Base-by-base conservation (phyloP, 2,113 vertebrate genomes). In the Bos taurus region DNA sequence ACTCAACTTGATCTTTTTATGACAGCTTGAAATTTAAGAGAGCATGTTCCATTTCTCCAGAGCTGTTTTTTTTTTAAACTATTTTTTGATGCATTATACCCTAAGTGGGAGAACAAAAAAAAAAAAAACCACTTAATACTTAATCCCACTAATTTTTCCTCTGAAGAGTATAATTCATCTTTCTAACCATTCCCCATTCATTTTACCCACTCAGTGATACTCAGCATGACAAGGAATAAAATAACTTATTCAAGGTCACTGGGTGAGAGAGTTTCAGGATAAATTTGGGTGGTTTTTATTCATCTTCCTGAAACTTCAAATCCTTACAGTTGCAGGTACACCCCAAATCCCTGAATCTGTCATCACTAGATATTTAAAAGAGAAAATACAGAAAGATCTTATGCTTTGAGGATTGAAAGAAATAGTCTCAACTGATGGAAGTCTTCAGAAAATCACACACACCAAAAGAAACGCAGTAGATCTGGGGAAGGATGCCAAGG, bases 71-170 rank as follows among this genome's bases (percentile, higher is more conserved):
- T 26, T 60, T 60, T 86, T 71, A 26, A 89, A 82, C 33, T 71
- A 36, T 43, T 94, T 90, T 88, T 81, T 40, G 80, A 90, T 60
- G 52, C 54, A 50, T 91, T 95, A 94, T 88, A 83, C 54, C 67
- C 33, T 87, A 82, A 96, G 52, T 80, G 4, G 56, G 28, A 95
- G 74, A 88, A 92, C 77, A 57, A 94, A 90, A 96, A 95, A 26
- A 59, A 46, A 46, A 46, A 46, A 80, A 15, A n/a, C n/a, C 4
- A 77, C 59, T 90, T 91, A 83, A 5, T 52, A 46, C 33, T 85
- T 96, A 90, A 92, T 90, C 33, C 71, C 19, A 84, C 36, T 97
- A 52, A 80, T 52, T 54, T 92, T 7, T 95, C 43, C 43, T 64
- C 40, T 80, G 46, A 50, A 80, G 56, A n/a, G 26, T 52, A 50